Conservation (phyloP, 2,797 vertebrate species). For the Anas bahamensis region DNA sequence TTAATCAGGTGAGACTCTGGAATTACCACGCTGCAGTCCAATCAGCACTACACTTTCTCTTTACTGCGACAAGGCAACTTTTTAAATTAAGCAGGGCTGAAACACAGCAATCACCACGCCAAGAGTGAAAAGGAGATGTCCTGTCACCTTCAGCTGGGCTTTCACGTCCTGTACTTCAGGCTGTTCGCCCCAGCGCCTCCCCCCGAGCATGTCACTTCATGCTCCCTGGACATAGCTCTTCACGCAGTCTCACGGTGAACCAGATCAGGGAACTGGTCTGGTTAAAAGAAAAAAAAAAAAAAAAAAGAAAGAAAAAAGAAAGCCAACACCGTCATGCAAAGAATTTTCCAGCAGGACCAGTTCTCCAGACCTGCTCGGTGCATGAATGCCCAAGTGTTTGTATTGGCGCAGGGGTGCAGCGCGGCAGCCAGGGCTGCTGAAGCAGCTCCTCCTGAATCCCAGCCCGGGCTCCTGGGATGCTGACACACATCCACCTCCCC, state of each 20-base stretch:
- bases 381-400: constrained; percentile 57
- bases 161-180: neutral
- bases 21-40: neutral
- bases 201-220: neutral
- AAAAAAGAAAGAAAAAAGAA: neutral
- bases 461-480: neutral
- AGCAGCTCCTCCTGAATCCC: neutral
- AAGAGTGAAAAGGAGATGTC: neutral
- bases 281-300: neutral
- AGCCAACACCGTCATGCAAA: neutral
- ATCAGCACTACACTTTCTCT: neutral
- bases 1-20: neutral
- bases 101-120: neutral
- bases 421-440: neutral
- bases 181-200: neutral
- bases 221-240: neutral
- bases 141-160: neutral
- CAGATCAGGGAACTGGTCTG: neutral
- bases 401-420: neutral
- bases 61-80: neutral
- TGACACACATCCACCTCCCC: neutral
- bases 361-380: neutral
- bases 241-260: neutral
- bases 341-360: constrained; percentile 59
- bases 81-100: constrained; percentile 22